Conservation (phyloP, 2,797 vertebrate genomes). For the Bovichtus diacanthus region DNA sequence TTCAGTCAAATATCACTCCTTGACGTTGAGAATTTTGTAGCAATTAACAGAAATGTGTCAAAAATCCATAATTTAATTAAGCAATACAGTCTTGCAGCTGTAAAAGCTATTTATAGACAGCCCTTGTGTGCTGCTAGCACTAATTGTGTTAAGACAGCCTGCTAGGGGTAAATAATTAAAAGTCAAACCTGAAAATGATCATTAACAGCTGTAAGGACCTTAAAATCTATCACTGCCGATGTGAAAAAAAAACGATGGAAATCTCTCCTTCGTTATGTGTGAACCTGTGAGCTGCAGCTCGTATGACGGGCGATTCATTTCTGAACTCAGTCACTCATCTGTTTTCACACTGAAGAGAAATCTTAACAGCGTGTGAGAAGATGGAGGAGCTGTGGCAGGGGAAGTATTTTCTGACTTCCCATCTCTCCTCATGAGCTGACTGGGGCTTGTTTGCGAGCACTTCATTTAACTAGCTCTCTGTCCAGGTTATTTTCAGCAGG, state of each 20-base stretch:
- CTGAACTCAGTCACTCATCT: neutral
- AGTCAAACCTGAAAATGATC: slow-evolving; percentile 1
- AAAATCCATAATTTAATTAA: too few species aligned
- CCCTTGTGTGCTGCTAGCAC: neutral
- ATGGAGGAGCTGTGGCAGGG: neutral
- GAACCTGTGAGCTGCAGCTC: neutral
- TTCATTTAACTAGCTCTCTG: slow-evolving; percentile 36
- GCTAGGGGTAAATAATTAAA: neutral
- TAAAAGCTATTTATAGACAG: neutral
- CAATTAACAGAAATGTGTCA: neutral
- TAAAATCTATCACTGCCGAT: neutral
- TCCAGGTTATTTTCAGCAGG: slow-evolving; percentile 64
- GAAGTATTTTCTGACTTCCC: slow-evolving; percentile 3
- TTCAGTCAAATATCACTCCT: neutral
- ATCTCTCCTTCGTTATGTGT: neutral
- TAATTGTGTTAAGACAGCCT: slow-evolving; percentile 2
- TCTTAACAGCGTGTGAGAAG: neutral
- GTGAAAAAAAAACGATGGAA: neutral
- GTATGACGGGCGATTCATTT: neutral
- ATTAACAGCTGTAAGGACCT: neutral
- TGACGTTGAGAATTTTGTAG: neutral
- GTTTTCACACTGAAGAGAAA: neutral
- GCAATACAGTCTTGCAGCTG: neutral
- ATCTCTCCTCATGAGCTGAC: neutral
- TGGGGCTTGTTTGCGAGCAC: slow-evolving; percentile 8